Percentiles rank a stretch among this genome's conserved stretches.
Evolutionary conservation across 2,797 vertebrate genomes (phyloP).

Genomic region (Sebastes hubbsi): DNA sequence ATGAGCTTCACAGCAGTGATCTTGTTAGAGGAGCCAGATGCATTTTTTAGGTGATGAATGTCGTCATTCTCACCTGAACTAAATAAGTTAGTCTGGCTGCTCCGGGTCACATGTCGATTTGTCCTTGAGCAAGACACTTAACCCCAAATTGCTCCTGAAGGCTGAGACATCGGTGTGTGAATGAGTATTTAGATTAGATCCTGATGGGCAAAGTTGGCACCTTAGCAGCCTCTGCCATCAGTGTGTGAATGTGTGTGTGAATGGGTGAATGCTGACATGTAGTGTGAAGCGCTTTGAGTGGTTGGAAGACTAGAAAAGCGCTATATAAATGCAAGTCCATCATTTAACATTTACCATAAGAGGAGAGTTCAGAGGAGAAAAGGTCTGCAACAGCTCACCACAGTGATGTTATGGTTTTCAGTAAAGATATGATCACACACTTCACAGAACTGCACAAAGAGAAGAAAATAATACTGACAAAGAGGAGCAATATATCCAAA

Average conservation of each 20-base stretch:
- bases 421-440: background rate
- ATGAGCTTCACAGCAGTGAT: background rate
- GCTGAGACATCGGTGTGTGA: too few relatives aligned
- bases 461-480: background rate
- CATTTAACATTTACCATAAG: too few relatives aligned
- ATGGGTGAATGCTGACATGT: too few relatives aligned
- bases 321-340: too few relatives aligned
- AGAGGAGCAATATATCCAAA: background rate
- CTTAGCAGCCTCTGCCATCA: too few relatives aligned
- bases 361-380: background rate
- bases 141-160: background rate
- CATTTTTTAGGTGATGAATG: slow-evolving; percentile 3
- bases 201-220: too few relatives aligned
- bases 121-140: background rate
- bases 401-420: background rate
- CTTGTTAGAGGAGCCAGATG: background rate
- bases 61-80: background rate
- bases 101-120: too few relatives aligned
- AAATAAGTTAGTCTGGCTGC: too few relatives aligned
- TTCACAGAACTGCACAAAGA: background rate
- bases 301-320: too few relatives aligned
- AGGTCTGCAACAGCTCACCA: background rate
- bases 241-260: too few relatives aligned
- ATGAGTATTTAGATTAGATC: too few relatives aligned
- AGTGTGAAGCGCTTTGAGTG: too few relatives aligned